phyloP scores from a whole-genome alignment of 64 coral and sea anemone genomes.

The Actinia equina region DNA sequence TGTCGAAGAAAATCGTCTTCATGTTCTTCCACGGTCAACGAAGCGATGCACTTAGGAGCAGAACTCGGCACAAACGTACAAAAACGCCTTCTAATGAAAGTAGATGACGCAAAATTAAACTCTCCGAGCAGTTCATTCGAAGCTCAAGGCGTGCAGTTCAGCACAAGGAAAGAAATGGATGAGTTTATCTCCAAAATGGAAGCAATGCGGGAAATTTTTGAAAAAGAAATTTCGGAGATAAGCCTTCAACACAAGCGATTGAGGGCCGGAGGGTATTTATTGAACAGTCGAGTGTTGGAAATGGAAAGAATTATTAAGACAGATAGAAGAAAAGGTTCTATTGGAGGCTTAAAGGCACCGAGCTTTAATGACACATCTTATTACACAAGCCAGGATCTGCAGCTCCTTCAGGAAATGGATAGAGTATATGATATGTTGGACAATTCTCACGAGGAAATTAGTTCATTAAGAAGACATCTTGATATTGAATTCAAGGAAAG shows the following conservation, averaged over 20 bases:
- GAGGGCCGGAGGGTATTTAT: conserved; percentile 47
- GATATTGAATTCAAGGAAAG: conserved; percentile 88
- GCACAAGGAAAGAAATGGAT: conserved; percentile 60
- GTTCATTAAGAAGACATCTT: conserved; percentile 76
- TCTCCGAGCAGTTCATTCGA: not conserved
- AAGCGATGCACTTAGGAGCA: not conserved
- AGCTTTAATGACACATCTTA: conserved; percentile 33
- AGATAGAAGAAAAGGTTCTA: conserved; percentile 40
- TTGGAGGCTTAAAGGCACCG: conserved; percentile 45
- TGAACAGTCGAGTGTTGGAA: conserved; percentile 58
- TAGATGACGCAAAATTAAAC: not conserved
- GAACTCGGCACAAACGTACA: conserved; percentile 1
- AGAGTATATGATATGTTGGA: conserved; percentile 60
- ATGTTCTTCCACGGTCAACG: not conserved
- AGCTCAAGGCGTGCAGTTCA: conserved; percentile 73
- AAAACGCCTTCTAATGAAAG: conserved; percentile 12
- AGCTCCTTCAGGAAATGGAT: conserved; percentile 75
- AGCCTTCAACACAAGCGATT: conserved; percentile 72
- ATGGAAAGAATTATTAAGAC: conserved; percentile 72
- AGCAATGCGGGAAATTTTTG: conserved; percentile 66
- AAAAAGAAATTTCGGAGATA: conserved; percentile 81
- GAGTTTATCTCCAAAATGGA: conserved; percentile 78
- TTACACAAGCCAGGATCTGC: conserved; percentile 62
- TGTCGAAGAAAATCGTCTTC: not conserved
- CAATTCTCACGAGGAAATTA: conserved; percentile 66